Percentiles rank a stretch among this genome's conserved stretches.
Evolutionary conservation across 2,888 invertebrate species (phyloP).

Genomic region (Cremastinae sp.): DNA sequence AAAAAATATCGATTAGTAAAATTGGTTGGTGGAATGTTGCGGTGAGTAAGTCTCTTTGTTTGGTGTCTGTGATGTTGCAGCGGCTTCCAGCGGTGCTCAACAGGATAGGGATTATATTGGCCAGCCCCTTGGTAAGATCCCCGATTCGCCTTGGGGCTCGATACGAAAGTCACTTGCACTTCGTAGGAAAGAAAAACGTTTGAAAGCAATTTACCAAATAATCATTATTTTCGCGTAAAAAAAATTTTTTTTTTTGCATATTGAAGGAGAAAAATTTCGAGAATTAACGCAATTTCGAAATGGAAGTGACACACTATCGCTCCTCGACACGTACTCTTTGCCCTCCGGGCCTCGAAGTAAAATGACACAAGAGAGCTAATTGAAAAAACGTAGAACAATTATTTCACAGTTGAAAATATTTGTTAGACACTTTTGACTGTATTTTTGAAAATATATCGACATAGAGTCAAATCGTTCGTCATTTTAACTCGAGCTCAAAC

Average conservation of each 20-base stretch:
- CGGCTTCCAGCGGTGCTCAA: slow-evolving; percentile 97
- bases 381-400: background rate
- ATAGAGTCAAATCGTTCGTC: no score
- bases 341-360: slow-evolving; percentile 47
- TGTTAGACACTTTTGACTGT: background rate
- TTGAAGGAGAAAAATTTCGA: background rate
- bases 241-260: background rate
- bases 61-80: slow-evolving; percentile 85
- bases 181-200: slow-evolving; percentile 25
- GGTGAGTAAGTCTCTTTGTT: slow-evolving; percentile 81
- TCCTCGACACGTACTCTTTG: slow-evolving; percentile 54
- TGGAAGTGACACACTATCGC: slow-evolving; percentile 54
- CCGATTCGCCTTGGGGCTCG: slow-evolving; percentile 69
- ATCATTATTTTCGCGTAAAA: no score
- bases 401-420: background rate
- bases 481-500: background rate
- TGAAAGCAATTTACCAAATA: no score
- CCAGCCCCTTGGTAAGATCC: slow-evolving; percentile 95
- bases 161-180: slow-evolving; percentile 56
- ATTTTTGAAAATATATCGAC: background rate
- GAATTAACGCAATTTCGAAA: slow-evolving; percentile 42
- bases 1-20: slow-evolving; percentile 72
- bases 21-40: slow-evolving; percentile 78
- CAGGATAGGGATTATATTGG: slow-evolving; percentile 97
- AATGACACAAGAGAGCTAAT: background rate